Conservation (phyloP, 2,113 vertebrate genomes). For the Ploceus nigricollis region DNA sequence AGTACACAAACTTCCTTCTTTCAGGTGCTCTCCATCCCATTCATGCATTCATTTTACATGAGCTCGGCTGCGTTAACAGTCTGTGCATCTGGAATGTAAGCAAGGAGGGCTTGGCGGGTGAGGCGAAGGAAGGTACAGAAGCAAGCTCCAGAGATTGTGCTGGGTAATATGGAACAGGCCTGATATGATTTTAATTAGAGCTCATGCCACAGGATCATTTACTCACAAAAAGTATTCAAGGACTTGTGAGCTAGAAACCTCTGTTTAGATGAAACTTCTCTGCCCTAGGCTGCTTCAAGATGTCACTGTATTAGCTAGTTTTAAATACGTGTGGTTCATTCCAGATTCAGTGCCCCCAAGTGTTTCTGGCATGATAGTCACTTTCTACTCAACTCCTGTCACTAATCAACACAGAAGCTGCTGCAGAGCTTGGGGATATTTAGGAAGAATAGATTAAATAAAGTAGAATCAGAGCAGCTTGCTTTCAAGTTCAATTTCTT, state of each 20-base stretch:
- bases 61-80: background rate
- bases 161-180: slow-evolving; percentile 17
- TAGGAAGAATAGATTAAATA: background rate
- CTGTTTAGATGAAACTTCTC: slow-evolving; percentile 18
- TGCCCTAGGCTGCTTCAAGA: slow-evolving; percentile 13
- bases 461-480: background rate
- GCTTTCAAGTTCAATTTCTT: background rate
- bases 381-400: background rate
- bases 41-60: background rate
- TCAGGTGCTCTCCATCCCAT: background rate
- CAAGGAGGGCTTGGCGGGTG: background rate
- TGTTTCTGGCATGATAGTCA: background rate
- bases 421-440: background rate
- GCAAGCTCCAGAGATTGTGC: background rate
- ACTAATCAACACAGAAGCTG: background rate
- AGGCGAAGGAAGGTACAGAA: slow-evolving; percentile 25
- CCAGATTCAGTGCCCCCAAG: background rate
- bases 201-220: background rate
- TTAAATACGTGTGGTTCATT: background rate
- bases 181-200: slow-evolving; percentile 43
- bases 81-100: background rate
- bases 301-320: background rate
- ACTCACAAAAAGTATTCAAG: slow-evolving; percentile 3
- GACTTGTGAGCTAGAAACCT: slow-evolving; percentile 1
- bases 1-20: background rate